Evolutionary conservation across 2,113 vertebrate genomes (phyloP), one percentile per base, ranked within the genome.

Genomic region (Myotis davidii): DNA sequence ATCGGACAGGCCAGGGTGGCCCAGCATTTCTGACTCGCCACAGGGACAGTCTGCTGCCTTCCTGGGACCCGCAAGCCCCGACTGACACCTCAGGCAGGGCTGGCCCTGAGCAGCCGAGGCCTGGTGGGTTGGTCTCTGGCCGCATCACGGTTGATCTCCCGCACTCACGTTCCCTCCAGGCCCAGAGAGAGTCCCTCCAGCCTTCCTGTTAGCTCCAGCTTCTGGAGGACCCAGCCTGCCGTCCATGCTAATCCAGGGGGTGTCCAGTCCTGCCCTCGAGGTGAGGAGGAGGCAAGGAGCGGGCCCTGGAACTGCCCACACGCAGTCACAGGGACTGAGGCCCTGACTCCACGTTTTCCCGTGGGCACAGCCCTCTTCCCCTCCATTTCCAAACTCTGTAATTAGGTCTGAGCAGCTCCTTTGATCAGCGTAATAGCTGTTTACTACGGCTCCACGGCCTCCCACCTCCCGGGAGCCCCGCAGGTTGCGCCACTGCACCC

Each of bases 391-490:
- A 52, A 83, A 77, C 78, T 70, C 90, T 88, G 32, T 94, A 45
- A 88, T 95, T 69, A 92, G 23, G 95, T 61, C 77, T 21, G 16
- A 50, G 52, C 9, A 50, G 72, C 64, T 50, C 89, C 76, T 97
- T 69, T 76, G 87, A 93, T 94, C 67, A 50, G 56, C 0, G 11
- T 65, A n/a, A 84, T 76, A 37, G 50, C 95, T 88, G 82, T 88
- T 88, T 78, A 70, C 56, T 11, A 9, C 52, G 42, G 73, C 61
- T 13, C 13, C 13, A 1, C 0, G 23, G 21, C 34, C 82, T 14
- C 14, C 34, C 81, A 6, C 56, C 32, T 45, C 56, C 70, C 9
- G 8, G 54, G 39, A 23, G 42, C 90, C 25, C 25, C 9, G 70
- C 18, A n/a, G 70, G 27, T n/a, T 23, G n/a, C 0, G 3, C 48